Base-by-base conservation (phyloP, 2,888 invertebrate species). In the Drosophila birchii region DNA sequence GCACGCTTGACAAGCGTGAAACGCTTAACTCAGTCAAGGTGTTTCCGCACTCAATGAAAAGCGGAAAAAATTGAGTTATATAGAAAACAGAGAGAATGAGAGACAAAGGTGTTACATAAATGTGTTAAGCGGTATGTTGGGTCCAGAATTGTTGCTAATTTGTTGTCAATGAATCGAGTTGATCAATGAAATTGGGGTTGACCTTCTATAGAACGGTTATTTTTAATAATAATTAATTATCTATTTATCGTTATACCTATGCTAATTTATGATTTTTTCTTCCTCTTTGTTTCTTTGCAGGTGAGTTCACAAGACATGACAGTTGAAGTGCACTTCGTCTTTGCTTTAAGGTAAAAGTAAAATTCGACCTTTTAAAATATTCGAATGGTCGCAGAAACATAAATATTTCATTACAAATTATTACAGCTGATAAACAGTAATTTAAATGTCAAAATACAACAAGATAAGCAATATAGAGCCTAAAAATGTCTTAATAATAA, bases 131-230 rank as follows among this genome's bases (percentile, higher is more conserved):
- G 39, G 41, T 29, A 44, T 23, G 47, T 61, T 45, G n/a, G 36
- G 36, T 68, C 32, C 63, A 53, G 45, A 68, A 68, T 68, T 68
- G 61, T 72, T 79, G 79, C 57, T 82, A 78, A 83, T 86, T 78
- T 72, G 11, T 62, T 11, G 56, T 57, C 53, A 61, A 62, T 18
- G 49, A 20, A 34, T 51, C 11, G 20, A 29, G 29, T 23, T 23
- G 8, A 59, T 59, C 39, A 64, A 80, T 62, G 36, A 76, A 64
- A 76, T 78, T 60, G 57, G 66, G 51, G 7, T n/a, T 7, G 20
- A 54, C 68, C 51, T 62, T 54, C 14, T 16, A 4, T 58, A 51
- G 23, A 34, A 26, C 14, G 3, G 14, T 36, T 23, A n/a, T 12
- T 11, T 38, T 39, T 16, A 9, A 8, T 26, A 26, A 29, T 41